Base-by-base conservation (phyloP, 2,113 vertebrate species). In the Actinemys pallida region DNA sequence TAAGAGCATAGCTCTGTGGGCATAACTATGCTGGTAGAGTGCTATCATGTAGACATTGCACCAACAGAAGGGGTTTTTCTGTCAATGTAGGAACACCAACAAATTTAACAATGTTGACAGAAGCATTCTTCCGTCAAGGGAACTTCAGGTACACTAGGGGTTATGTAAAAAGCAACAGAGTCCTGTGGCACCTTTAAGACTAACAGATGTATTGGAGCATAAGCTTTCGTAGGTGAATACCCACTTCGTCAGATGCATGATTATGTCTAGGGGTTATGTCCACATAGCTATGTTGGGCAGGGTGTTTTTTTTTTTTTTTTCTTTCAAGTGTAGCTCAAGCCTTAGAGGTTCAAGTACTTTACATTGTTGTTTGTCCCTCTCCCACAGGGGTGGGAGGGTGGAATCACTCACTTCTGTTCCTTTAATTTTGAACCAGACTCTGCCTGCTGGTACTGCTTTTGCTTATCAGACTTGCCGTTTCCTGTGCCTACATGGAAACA, bases 401-500 rank as follows among this genome's bases (percentile, higher is more conserved):
- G 5, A 94, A 94, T 20, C 57, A 91, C 57, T 31, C 47, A 75
- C 31, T 85, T 90, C n/a, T 87, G 82, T 94, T 54, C 86, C 56
- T 95, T 93, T 35, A 81, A n/a, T 96, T 96, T 97, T 25, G 72
- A 90, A 91, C 57, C 91, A 87, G 22, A 6, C 62, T 93, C 24
- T 83, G 96, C 93, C 94, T 92, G 95, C 93, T 97, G 95, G 54
- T 78, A 53, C 5, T 24, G 72, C 20, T 75, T 72, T 42, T 10
- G n/a, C 39, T 75, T 42, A 5, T 42, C 39, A 42, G 9, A 75
- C n/a, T 75, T 75, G 72, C 39, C 25, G 72, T 25, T 75, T 39
- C 20, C 72, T 91, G 49, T 6, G 42, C 93, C 54, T 24, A 8
- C 81, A 35, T 90, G n/a, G 59, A 90, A 81, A 89, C 87, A 75